These are phyloP conservation scores for Pangasius macronema DNA, from an alignment of 2,797 vertebrate species.

Conservation along the genomic window DNA sequence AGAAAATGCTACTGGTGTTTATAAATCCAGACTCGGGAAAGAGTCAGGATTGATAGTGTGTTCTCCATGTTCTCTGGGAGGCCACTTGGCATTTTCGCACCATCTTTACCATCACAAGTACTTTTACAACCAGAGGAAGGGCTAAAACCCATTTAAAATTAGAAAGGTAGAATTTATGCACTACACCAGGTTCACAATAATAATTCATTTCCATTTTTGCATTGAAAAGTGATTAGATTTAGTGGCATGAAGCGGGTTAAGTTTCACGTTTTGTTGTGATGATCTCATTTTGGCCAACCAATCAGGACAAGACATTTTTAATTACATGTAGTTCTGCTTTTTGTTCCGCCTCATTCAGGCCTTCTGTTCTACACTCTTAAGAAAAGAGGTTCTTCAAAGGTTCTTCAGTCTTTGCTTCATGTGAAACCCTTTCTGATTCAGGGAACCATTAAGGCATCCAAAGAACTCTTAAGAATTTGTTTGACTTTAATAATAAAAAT, in stretches of 20 bases:
- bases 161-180: not conserved
- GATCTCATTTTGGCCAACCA: not conserved
- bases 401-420: not conserved
- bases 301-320: too few species aligned
- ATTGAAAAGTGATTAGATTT: too few species aligned
- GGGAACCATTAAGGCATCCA: not conserved
- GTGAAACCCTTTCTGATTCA: not conserved
- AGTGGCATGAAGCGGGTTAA: too few species aligned
- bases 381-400: not conserved
- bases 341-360: not conserved
- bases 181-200: not conserved
- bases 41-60: not conserved
- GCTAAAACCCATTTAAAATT: not conserved
- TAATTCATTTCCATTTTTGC: not conserved
- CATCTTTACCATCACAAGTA: not conserved
- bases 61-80: slow-evolving; percentile 3
- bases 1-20: not conserved
- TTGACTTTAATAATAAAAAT: too few species aligned
- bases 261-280: not conserved
- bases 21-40: not conserved
- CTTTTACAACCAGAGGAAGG: too few species aligned
- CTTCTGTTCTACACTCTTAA: not conserved
- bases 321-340: not conserved
- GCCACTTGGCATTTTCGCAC: not conserved
- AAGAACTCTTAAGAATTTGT: not conserved